Conservation (phyloP, 37 sponge, comb jelly and placozoan genomes). For the Haliclona indistincta region DNA sequence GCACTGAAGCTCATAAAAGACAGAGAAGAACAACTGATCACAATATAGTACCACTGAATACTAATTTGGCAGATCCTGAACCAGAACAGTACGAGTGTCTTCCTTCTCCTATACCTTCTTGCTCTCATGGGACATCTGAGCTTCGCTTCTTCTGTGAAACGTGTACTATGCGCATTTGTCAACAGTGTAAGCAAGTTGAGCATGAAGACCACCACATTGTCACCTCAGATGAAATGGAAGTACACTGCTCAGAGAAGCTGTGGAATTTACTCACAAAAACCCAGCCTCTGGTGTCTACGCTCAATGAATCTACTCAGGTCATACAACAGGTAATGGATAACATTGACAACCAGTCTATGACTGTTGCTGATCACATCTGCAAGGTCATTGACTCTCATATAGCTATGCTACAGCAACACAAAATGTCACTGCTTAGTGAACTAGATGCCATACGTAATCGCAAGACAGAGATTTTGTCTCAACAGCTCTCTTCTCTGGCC, state of each 20-base stretch:
- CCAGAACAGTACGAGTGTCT: no score
- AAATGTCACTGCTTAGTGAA: constrained; percentile 44
- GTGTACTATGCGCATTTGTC: constrained; percentile 50
- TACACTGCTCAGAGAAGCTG: constrained; percentile 29
- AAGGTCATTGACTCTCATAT: constrained; percentile 54
- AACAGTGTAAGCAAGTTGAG: constrained; percentile 21
- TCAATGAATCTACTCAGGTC: constrained; percentile 43
- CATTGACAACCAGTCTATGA: constrained; percentile 16
- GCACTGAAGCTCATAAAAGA: constrained; percentile 49
- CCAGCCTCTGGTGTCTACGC: constrained; percentile 13
- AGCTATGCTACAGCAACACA: constrained; percentile 74
- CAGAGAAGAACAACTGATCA: constrained; percentile 50
- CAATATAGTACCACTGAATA: constrained; percentile 9
- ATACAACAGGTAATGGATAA: constrained; percentile 26
- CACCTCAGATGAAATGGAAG: constrained; percentile 25
- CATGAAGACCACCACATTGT: constrained; percentile 42
- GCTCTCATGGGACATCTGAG: not conserved
- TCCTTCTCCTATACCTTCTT: not conserved
- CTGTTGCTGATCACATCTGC: constrained; percentile 60
- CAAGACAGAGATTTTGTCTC: constrained; percentile 34
- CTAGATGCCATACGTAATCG: constrained; percentile 33
- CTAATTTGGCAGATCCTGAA: no score
- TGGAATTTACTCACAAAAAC: constrained; percentile 25
- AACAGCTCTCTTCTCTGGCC: constrained; percentile 23
- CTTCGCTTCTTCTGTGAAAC: constrained; percentile 49